Evolutionary conservation across 2,113 vertebrate genomes (phyloP).

Genomic region (Orycteropus afer): DNA sequence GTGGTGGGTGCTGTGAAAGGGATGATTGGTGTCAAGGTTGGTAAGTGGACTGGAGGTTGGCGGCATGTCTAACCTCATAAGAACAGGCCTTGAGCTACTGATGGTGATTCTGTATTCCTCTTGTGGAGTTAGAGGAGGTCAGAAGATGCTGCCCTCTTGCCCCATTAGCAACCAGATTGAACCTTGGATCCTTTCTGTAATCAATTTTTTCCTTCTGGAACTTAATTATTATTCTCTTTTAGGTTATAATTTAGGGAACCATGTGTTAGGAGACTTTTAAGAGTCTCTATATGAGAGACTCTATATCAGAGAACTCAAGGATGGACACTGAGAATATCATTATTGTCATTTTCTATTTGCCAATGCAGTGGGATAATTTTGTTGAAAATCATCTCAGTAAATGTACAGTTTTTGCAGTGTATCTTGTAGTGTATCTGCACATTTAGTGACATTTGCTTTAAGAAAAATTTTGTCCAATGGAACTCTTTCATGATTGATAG

Average conservation of each 20-base stretch:
- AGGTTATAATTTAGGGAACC: background rate
- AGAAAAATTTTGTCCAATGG: background rate
- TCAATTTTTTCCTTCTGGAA: background rate
- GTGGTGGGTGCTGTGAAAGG: too few relatives aligned
- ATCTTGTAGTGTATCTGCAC: background rate
- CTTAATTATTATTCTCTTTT: background rate
- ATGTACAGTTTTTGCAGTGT: background rate
- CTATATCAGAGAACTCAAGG: background rate
- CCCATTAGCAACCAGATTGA: too few relatives aligned
- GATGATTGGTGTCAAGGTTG: too few relatives aligned
- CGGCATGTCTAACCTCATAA: too few relatives aligned
- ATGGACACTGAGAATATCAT: background rate
- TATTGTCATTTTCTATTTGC: conserved; percentile 24
- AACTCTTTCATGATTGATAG: background rate
- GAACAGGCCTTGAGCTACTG: too few relatives aligned
- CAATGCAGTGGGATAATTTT: background rate
- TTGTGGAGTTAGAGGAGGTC: too few relatives aligned
- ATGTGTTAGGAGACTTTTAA: background rate
- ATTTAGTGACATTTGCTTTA: background rate
- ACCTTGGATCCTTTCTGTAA: background rate
- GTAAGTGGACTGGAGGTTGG: too few relatives aligned
- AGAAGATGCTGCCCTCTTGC: too few relatives aligned
- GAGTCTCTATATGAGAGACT: background rate
- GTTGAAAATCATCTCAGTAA: background rate
- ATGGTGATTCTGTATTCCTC: too few relatives aligned